Conservation (phyloP, 1,140 invertebrate species). For the Zaprionus kolodkinae region DNA sequence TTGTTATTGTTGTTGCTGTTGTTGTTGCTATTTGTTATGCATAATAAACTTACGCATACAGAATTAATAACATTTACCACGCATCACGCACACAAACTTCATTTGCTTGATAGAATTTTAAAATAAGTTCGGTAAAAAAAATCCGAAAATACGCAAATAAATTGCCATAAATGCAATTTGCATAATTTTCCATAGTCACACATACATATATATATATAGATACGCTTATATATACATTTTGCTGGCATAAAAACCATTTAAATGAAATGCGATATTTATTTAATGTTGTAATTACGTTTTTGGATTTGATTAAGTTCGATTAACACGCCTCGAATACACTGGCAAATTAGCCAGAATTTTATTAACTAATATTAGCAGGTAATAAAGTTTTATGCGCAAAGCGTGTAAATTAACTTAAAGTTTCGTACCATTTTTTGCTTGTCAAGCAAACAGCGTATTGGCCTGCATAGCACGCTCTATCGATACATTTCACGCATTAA, state of each 20-base stretch:
- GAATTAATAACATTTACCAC: constrained; percentile 71
- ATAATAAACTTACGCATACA: constrained; percentile 71
- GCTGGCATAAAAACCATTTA: constrained; percentile 39
- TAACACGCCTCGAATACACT: constrained; percentile 11
- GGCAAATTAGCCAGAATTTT: background rate
- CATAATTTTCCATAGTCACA: constrained; percentile 48
- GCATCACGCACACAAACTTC: constrained; percentile 60
- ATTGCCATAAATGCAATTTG: constrained; percentile 65
- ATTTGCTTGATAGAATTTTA: constrained; percentile 67
- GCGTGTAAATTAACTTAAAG: background rate
- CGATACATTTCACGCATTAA: background rate
- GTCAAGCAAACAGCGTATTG: background rate
- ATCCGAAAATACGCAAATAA: constrained; percentile 13
- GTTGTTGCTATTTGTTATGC: constrained; percentile 43
- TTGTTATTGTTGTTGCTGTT: constrained; percentile 46
- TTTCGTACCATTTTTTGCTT: background rate
- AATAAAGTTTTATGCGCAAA: background rate
- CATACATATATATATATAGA: background rate
- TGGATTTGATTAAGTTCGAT: constrained; percentile 37
- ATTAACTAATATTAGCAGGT: background rate
- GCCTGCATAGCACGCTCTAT: background rate
- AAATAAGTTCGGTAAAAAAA: constrained; percentile 20
- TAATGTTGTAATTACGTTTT: constrained; percentile 38
- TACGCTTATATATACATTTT: background rate
- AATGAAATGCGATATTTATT: constrained; percentile 45